Percentiles rank a stretch among this genome's conserved stretches.
Evolutionary conservation across 1,140 invertebrate species (phyloP).

Genomic region (Drosophila arawakana): DNA sequence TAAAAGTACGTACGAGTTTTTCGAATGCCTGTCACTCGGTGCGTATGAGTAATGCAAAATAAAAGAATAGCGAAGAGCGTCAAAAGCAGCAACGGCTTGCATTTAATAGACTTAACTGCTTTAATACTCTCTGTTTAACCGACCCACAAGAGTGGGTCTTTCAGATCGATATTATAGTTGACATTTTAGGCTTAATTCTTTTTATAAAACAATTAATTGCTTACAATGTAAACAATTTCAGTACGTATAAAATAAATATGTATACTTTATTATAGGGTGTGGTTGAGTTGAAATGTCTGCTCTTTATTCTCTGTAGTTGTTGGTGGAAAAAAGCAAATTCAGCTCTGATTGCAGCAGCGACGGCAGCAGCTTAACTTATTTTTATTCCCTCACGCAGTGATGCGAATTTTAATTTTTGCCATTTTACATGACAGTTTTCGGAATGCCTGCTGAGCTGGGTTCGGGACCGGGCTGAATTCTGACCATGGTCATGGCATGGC

Average conservation of each 20-base stretch:
- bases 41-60: slow-evolving; percentile 55
- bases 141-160: not conserved
- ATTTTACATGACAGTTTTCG: slow-evolving; percentile 61
- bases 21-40: slow-evolving; percentile 51
- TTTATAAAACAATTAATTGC: not conserved
- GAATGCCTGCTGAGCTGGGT: slow-evolving; percentile 5
- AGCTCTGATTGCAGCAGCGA: slow-evolving; percentile 25
- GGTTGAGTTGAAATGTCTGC: not conserved
- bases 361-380: slow-evolving; percentile 45
- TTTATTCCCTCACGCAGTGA: slow-evolving; percentile 35
- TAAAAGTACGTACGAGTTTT: slow-evolving; percentile 16
- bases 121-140: slow-evolving; percentile 3
- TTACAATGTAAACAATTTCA: not conserved
- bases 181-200: not conserved
- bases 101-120: slow-evolving; percentile 20
- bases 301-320: not conserved
- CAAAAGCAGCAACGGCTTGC: not conserved
- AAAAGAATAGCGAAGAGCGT: slow-evolving; percentile 37
- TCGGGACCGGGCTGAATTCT: not conserved
- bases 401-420: slow-evolving; percentile 54
- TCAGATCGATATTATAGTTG: not conserved
- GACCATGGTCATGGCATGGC: slow-evolving; percentile 12
- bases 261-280: not conserved
- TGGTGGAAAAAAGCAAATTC: slow-evolving; percentile 1
- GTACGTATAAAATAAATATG: not conserved